Evolutionary conservation across 2,888 invertebrate genomes (phyloP), one percentile per base, ranked within the genome.

Genomic region (Serripes groenlandicus): DNA sequence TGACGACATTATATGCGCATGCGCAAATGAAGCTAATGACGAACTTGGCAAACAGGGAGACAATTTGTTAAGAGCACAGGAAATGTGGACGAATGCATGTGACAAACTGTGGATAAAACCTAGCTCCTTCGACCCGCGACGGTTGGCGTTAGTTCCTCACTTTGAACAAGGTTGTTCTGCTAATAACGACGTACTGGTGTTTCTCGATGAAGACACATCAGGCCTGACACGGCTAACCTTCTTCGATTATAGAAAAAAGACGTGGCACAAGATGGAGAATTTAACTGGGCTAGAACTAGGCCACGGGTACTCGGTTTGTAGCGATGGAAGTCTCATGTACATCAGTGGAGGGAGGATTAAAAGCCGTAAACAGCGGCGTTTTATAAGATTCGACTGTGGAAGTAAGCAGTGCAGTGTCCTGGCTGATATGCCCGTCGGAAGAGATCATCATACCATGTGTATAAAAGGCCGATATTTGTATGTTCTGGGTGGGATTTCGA

Each of bases 401-500:
- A 64, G 49, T 11, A 70, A 69, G 9, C 9, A 28, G 0, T 85
- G 82, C 78, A n/a, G 37, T 0, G 54, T 26, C 5, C 71, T 77
- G 9, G 18, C 28, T 21, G 23, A 68, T 21, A 72, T 85, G 34
- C 75, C 78, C 3, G 37, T 71, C 1, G 85, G 77, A 0, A 42
- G 82, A 23, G 80, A 85, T 21, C 77, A 78, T 42, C 85, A 85
- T 68, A 62, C 28, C 18, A 85, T 85, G 85, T 58, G 54, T 37
- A 62, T 42, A 11, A 75, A 80, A 2, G 69, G 60, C 3, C 23
- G 69, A n/a, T 58, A 66, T 28, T 68, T 85, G 18, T 85, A 80
- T 52, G 78, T 80, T 30, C 69, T 85, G 1, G 85, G 81, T 7
- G 85, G 85, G 0, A 58, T 52, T 4, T 70, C 76, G 0, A 49